These are phyloP conservation scores for Tenodera sinensis DNA, from an alignment of 2,888 invertebrate species.

Conservation along the genomic window DNA sequence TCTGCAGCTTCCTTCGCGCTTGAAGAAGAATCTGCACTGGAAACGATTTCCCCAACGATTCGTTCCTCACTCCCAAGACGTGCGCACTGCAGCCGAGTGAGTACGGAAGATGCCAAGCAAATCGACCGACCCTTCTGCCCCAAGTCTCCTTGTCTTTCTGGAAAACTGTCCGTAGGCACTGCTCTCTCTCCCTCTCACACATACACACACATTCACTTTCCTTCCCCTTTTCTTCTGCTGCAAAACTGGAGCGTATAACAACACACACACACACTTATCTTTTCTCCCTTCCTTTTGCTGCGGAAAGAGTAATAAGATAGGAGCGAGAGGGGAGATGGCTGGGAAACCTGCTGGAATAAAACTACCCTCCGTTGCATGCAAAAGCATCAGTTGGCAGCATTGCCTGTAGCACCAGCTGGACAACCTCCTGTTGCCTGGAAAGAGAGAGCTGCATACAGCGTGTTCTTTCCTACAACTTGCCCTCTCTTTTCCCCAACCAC, in stretches of 20 bases:
- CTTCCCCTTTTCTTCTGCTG: not conserved
- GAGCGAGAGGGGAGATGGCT: not conserved
- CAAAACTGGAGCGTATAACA: not conserved
- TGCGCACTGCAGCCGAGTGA: not conserved
- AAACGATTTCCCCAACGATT: not conserved
- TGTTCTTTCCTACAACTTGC: not conserved
- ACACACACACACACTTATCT: not conserved
- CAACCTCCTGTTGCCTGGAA: not conserved
- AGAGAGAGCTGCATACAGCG: not conserved
- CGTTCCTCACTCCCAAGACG: not conserved
- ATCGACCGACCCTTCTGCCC: not conserved
- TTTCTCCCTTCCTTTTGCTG: not conserved
- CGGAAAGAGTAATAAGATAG: not conserved
- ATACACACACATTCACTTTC: not conserved
- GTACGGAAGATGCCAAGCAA: not conserved
- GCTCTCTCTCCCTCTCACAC: not conserved
- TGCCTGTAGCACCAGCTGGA: not conserved
- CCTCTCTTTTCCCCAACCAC: not conserved
- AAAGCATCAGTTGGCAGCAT: constrained; percentile 9
- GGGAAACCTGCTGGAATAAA: not conserved
- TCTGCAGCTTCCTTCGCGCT: not conserved
- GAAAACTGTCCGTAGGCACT: not conserved
- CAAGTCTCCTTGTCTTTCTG: not conserved
- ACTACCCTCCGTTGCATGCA: not conserved
- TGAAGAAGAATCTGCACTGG: not conserved